phyloP scores from a whole-genome alignment of 2,888 invertebrate species.

The Opisthograptis luteolata region DNA sequence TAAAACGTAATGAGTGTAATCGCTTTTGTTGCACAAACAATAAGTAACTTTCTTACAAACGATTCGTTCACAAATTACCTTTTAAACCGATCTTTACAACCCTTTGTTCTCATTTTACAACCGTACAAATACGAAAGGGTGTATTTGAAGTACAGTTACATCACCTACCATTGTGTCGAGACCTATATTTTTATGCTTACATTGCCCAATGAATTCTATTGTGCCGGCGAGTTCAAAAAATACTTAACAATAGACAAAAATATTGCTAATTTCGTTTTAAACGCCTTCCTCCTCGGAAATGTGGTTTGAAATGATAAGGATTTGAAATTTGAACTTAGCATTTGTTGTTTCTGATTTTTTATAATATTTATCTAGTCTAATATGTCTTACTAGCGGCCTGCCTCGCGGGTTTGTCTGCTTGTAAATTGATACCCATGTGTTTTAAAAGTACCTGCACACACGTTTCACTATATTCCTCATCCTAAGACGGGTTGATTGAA shows the following conservation, averaged over 20 bases:
- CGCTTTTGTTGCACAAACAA: not conserved
- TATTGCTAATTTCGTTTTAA: conserved; percentile 3
- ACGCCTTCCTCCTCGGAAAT: conserved; percentile 7
- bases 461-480: too few relatives aligned
- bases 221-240: conserved; percentile 6
- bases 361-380: too few relatives aligned
- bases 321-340: too few relatives aligned
- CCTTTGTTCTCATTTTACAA: conserved; percentile 23
- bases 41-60: conserved; percentile 19
- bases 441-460: too few relatives aligned
- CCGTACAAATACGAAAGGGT: not conserved
- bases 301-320: not conserved
- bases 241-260: not conserved
- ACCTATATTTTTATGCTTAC: conserved; percentile 3
- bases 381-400: too few relatives aligned
- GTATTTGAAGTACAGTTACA: conserved; percentile 8
- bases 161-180: conserved; percentile 9
- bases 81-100: conserved; percentile 13
- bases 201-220: conserved; percentile 11
- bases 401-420: too few relatives aligned
- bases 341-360: too few relatives aligned
- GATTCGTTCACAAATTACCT: conserved; percentile 28
- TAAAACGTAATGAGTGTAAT: too few relatives aligned
- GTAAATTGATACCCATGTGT: too few relatives aligned
- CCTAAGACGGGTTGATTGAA: not conserved